phyloP scores from a whole-genome alignment of 1,140 invertebrate species.

The Drosophila pseudoananassae region DNA sequence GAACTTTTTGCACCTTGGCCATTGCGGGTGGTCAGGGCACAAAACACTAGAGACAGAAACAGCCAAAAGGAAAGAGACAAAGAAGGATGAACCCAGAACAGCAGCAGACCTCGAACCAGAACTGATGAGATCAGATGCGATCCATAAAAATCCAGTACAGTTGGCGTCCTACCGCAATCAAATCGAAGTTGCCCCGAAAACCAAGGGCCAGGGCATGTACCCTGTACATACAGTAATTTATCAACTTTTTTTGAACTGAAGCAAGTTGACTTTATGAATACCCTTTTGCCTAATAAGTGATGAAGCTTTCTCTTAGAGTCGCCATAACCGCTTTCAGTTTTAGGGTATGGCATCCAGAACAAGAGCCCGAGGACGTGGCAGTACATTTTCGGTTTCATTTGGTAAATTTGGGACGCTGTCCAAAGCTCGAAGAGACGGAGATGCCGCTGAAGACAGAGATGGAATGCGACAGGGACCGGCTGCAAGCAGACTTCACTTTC shows the following conservation, averaged over 20 bases:
- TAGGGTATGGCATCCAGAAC: constrained; percentile 8
- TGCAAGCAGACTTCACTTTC: constrained; percentile 76
- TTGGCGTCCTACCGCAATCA: constrained; percentile 71
- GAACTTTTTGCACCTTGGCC: constrained; percentile 65
- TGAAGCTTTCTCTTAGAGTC: background rate
- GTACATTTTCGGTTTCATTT: constrained; percentile 72
- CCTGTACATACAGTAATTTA: constrained; percentile 62
- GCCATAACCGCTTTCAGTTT: background rate
- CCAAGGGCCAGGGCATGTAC: constrained; percentile 20
- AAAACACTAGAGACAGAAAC: background rate
- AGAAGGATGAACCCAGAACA: constrained; percentile 7
- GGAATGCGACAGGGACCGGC: constrained; percentile 54
- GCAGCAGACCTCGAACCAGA: constrained; percentile 25
- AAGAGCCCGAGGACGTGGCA: constrained; percentile 21
- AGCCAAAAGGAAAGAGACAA: background rate
- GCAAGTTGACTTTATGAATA: background rate
- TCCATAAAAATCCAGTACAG: constrained; percentile 38
- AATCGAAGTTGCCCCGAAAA: constrained; percentile 63
- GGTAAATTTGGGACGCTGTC: constrained; percentile 53
- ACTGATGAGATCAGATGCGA: constrained; percentile 33
- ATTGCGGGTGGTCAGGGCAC: constrained; percentile 72
- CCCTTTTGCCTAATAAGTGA: background rate
- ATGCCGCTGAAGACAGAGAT: constrained; percentile 14
- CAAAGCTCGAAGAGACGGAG: constrained; percentile 9
- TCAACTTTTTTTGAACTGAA: constrained; percentile 33